Conservation (phyloP, 2,797 vertebrate species). For the Hipposideros larvatus region DNA sequence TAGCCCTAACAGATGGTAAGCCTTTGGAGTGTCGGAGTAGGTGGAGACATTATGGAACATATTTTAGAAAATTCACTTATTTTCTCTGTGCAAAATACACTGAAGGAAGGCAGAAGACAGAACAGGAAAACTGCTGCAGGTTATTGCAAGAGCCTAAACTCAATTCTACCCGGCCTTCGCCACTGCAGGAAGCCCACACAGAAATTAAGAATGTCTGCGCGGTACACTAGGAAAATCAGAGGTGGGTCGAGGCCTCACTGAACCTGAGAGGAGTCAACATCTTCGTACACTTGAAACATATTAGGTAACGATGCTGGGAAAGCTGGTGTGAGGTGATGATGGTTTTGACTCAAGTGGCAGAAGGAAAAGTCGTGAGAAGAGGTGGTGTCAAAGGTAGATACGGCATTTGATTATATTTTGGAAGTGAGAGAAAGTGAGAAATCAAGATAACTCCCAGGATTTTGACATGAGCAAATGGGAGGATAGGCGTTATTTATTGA, state of each 20-base stretch:
- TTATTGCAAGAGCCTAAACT: neutral
- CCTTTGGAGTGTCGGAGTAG: neutral
- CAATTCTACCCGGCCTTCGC: neutral
- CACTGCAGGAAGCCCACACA: neutral
- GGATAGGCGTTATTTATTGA: neutral
- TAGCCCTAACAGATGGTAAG: neutral
- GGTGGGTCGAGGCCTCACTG: fast-evolving
- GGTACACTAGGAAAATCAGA: neutral
- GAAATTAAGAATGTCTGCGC: neutral
- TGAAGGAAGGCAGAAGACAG: neutral
- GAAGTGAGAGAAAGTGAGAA: neutral
- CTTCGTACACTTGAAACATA: neutral
- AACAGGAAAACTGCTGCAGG: neutral
- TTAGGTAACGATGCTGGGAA: neutral
- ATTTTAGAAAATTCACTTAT: neutral
- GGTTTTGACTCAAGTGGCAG: neutral
- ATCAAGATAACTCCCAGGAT: neutral
- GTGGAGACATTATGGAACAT: neutral
- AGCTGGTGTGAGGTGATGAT: neutral
- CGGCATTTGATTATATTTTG: neutral
- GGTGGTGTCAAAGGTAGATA: neutral
- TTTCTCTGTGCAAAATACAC: neutral
- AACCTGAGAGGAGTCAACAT: neutral
- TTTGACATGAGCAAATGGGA: neutral
- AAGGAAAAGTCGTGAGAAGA: neutral